phyloP scores from a whole-genome alignment of 2,797 vertebrate genomes.

The Telmatherina bonti region DNA sequence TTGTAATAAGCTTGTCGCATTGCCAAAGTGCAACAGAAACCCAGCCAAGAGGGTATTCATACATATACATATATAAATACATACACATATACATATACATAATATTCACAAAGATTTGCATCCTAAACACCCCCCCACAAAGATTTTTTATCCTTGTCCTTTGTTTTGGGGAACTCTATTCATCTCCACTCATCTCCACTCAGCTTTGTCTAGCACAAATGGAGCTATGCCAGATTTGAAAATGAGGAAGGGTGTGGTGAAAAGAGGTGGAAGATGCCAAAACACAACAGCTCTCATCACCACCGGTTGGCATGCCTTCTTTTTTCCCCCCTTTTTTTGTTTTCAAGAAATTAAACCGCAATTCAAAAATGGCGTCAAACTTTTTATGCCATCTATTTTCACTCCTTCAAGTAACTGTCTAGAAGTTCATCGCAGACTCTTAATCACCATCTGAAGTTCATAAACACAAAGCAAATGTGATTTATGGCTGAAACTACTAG shows the following conservation, averaged over 20 bases:
- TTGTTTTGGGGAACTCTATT: conserved; percentile 72
- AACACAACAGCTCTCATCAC: conserved; percentile 48
- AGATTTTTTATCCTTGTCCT: conserved; percentile 59
- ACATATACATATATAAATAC: conserved; percentile 16
- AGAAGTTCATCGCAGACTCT: background rate
- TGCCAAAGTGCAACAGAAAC: conserved; percentile 78
- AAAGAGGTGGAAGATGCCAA: conserved; percentile 63
- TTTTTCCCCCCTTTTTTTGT: background rate
- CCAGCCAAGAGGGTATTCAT: conserved; percentile 62
- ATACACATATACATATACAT: conserved; percentile 6
- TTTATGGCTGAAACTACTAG: conserved; percentile 1
- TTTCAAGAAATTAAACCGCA: conserved; percentile 4
- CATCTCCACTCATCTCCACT: conserved; percentile 53
- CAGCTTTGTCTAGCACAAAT: conserved; percentile 57
- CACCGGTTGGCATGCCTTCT: conserved; percentile 37
- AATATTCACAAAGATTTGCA: conserved; percentile 21
- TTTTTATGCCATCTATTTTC: conserved; percentile 4
- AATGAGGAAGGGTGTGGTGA: conserved; percentile 63
- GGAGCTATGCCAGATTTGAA: conserved; percentile 61
- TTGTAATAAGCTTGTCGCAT: conserved; percentile 83
- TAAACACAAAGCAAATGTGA: background rate
- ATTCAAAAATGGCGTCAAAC: conserved; percentile 5
- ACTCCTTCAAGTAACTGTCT: background rate
- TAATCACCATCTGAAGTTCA: background rate
- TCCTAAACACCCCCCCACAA: conserved; percentile 49